Percentiles rank a stretch among this genome's conserved stretches.
Evolutionary conservation across 2,888 invertebrate species (phyloP).

Genomic region (Cataglyphis albicans): DNA sequence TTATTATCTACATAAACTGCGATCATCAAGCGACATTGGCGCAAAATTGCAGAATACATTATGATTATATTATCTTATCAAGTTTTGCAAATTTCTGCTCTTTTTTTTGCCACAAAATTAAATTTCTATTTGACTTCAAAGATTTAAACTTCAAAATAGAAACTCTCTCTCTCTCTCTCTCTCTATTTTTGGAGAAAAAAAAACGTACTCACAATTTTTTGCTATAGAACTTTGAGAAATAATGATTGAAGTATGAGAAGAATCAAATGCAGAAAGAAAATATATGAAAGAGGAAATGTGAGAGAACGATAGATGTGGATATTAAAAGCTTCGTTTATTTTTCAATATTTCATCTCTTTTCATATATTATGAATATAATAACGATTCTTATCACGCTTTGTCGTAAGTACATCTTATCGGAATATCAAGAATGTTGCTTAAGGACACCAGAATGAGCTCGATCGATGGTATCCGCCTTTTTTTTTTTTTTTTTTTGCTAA

Average conservation of each 20-base stretch:
- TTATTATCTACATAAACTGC: not conserved
- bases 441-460: slow-evolving; percentile 43
- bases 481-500: not conserved
- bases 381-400: slow-evolving; percentile 75
- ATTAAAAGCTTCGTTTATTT: slow-evolving; percentile 80
- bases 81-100: not conserved
- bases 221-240: not conserved
- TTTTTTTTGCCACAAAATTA: not conserved
- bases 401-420: slow-evolving; percentile 73
- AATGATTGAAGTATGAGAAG: not conserved
- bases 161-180: too few species aligned
- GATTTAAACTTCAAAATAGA: not conserved
- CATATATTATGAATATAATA: slow-evolving; percentile 75
- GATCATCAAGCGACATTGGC: slow-evolving; percentile 18
- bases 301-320: slow-evolving; percentile 64
- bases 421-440: slow-evolving; percentile 62
- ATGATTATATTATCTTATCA: not conserved
- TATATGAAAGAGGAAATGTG: not conserved
- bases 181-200: not conserved
- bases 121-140: not conserved
- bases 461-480: slow-evolving; percentile 42
- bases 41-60: not conserved
- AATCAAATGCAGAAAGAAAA: not conserved
- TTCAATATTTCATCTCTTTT: slow-evolving; percentile 68
- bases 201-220: not conserved